Conservation (phyloP, 2,888 invertebrate genomes). For the Andrena praecox region DNA sequence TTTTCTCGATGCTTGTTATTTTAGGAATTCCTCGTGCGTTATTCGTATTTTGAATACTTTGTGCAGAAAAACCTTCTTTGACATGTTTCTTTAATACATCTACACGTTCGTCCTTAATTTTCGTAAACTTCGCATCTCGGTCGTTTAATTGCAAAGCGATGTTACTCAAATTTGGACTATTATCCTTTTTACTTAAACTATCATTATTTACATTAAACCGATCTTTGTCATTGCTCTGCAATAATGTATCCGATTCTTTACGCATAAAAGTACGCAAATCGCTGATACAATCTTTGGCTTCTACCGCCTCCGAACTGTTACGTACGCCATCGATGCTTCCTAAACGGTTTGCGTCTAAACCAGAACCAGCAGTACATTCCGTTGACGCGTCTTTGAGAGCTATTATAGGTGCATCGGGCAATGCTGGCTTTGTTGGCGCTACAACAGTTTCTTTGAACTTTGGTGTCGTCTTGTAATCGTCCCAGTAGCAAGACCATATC, state of each 20-base stretch:
- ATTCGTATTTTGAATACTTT: neutral
- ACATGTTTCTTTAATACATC: neutral
- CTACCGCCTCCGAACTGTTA: neutral
- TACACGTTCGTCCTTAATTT: neutral
- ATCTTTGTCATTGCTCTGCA: neutral
- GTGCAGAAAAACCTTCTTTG: neutral
- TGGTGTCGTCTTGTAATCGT: constrained; percentile 42
- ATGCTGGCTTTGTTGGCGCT: constrained; percentile 19
- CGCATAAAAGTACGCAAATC: neutral
- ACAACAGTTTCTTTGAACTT: constrained; percentile 18
- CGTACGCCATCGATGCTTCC: neutral
- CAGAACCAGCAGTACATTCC: neutral
- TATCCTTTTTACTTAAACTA: neutral
- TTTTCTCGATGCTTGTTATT: constrained; percentile 47
- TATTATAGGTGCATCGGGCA: constrained; percentile 26
- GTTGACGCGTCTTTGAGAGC: neutral
- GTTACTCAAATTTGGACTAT: neutral
- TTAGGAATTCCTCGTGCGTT: constrained; percentile 18
- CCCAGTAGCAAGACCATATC: constrained; percentile 67
- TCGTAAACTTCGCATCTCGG: neutral
- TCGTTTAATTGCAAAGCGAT: neutral
- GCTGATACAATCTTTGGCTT: neutral
- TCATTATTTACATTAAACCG: neutral
- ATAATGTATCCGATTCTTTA: neutral
- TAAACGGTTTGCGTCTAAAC: constrained; percentile 6